Evolutionary conservation across 2,113 vertebrate genomes (phyloP).

Genomic region (Pleuronectes platessa): DNA sequence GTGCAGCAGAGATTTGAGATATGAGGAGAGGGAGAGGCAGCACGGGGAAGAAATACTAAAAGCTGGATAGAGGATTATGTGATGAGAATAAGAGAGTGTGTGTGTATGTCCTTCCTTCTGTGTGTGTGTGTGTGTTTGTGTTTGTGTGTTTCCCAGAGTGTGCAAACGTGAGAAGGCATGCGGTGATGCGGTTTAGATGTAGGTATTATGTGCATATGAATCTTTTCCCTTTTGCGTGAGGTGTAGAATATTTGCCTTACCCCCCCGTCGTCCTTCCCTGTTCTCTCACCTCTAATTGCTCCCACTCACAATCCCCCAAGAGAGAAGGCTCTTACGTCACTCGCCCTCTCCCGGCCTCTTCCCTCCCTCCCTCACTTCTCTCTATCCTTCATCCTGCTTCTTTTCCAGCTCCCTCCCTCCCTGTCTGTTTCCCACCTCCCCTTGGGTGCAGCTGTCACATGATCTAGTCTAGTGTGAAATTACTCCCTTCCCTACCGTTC

Average conservation of each 20-base stretch:
- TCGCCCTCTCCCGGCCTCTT: conserved; percentile 45
- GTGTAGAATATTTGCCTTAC: conserved; percentile 63
- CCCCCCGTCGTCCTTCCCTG: conserved; percentile 58
- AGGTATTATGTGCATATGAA: conserved; percentile 64
- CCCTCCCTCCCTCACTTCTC: conserved; percentile 44
- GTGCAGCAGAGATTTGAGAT: conserved; percentile 61
- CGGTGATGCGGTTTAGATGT: conserved; percentile 47
- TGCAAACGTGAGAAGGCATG: conserved; percentile 52
- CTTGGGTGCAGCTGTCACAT: conserved; percentile 79
- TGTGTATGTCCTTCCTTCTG: conserved; percentile 18
- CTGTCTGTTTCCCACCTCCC: conserved; percentile 64
- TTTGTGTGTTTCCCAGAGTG: conserved; percentile 24
- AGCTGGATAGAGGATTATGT: conserved; percentile 63
- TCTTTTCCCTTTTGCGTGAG: conserved; percentile 49
- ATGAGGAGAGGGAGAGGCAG: conserved; percentile 35
- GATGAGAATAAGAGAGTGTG: conserved; percentile 56
- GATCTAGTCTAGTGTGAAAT: conserved; percentile 83
- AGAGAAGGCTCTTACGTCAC: conserved; percentile 74
- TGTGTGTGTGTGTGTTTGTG: conserved; percentile 4
- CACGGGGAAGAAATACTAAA: conserved; percentile 53
- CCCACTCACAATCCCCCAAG: conserved; percentile 75
- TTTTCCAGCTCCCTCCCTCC: conserved; percentile 18
- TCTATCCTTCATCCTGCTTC: conserved; percentile 51
- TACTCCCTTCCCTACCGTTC: conserved; percentile 69
- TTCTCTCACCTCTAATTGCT: conserved; percentile 81